These are phyloP conservation scores for Psittacula derbiana DNA, from an alignment of 2,797 vertebrate species.

Conservation along the genomic window DNA sequence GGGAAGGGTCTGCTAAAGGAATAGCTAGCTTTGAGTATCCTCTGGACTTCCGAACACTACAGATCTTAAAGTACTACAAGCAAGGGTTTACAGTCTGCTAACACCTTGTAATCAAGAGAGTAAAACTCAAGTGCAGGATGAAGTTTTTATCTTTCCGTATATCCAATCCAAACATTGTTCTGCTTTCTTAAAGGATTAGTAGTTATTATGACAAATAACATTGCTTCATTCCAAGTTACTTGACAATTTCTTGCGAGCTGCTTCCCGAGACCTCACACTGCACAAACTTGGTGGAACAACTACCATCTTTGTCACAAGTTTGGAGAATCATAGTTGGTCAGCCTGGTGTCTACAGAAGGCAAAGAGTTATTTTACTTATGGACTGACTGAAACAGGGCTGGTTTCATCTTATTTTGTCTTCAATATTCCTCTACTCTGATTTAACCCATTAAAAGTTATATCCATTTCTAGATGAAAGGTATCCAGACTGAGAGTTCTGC, in stretches of 20 bases:
- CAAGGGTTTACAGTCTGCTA: background rate
- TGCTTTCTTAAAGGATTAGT: constrained; percentile 71
- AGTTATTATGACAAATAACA: constrained; percentile 71
- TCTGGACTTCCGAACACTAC: background rate
- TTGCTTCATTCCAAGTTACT: constrained; percentile 39
- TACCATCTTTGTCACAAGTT: background rate
- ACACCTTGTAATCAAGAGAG: constrained; percentile 8
- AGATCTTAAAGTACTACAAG: background rate
- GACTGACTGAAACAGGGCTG: background rate
- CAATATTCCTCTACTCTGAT: background rate
- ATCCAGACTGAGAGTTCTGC: background rate
- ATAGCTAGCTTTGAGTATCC: background rate
- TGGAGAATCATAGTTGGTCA: background rate
- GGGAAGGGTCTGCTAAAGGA: background rate
- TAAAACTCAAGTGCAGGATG: background rate
- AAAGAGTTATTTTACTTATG: background rate
- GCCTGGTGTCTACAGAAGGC: background rate
- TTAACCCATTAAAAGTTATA: background rate
- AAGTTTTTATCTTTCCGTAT: background rate
- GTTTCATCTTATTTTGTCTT: background rate
- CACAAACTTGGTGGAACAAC: background rate
- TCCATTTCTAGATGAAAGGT: background rate
- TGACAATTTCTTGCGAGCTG: background rate
- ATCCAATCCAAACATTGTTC: constrained; percentile 42
- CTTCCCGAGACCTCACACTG: constrained; percentile 55